Base-by-base conservation (phyloP, 2,888 invertebrate species). In the Pristionchus japonicus region DNA sequence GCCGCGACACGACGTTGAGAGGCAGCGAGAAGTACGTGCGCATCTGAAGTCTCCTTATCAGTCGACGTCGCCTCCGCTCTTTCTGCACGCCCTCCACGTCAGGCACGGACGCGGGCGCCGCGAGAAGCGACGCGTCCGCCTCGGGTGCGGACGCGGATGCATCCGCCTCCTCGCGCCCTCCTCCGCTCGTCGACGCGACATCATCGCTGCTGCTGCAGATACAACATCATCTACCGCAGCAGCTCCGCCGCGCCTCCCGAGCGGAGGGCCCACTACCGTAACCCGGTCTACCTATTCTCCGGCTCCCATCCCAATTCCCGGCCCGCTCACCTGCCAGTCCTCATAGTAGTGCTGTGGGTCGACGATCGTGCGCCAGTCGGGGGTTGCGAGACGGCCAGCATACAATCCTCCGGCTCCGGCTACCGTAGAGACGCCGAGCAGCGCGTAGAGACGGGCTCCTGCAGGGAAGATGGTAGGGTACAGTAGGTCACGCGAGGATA, bases 311-410 rank as follows among this genome's bases (percentile, higher is more conserved):
- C n/a, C n/a, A n/a, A n/a, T n/a, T 37, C 43, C 43, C 43, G 43
- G 43, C 43, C 43, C 43, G 11, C 90, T 40, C 70, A 94, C 93
- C 92, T 93, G 92, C 93, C 93, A 93, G 88, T 94, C 92, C 52
- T 92, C 91, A 89, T 94, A 94, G 89, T 94, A 94, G 88, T 94
- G 94, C 85, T 90, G 89, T n/a, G 91, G 91, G 88, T 94, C 94
- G 17, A 90, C 89, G 85, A 91, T 90, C 27, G 92, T 90, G 31
- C 93, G 70, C 91, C 91, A 91, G 82, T 93, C 93, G 37, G 93
- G 92, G 4, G 91, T 91, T 82, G 91, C 89, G n/a, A 93, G 88
- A 40, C 92, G 91, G 0, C 91, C 91, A 37, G 91, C 89, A 67
- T 92, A 92, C 1, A 88, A 90, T 77, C 43, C 77, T 11, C n/a